phyloP scores from a whole-genome alignment of 2,113 vertebrate genomes.

The Uria aalge region DNA sequence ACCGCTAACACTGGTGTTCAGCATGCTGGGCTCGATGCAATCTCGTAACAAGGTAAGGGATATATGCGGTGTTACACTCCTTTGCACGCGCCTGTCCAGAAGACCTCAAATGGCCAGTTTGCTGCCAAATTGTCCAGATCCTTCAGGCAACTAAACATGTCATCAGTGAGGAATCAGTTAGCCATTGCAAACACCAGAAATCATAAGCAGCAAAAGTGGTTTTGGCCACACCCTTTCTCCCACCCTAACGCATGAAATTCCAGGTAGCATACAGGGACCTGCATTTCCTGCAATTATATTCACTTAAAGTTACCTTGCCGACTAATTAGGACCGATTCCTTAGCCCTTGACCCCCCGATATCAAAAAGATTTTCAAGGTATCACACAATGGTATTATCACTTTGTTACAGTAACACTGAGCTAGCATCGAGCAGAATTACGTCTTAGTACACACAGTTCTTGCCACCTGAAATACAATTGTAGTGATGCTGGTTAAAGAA shows the following conservation, averaged over 20 bases:
- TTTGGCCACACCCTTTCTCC: constrained; percentile 42
- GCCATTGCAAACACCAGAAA: neutral
- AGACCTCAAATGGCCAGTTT: neutral
- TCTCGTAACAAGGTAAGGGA: neutral
- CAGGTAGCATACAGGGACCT: neutral
- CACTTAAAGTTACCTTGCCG: neutral
- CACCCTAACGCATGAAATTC: neutral
- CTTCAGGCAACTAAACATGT: neutral
- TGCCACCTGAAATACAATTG: neutral
- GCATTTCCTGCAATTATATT: neutral
- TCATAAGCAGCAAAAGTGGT: neutral
- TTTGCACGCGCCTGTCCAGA: accelerated
- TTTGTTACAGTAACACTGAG: neutral
- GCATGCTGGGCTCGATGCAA: neutral
- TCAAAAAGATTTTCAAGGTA: neutral
- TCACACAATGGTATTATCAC: neutral
- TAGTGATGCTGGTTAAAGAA: neutral
- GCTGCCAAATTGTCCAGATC: neutral
- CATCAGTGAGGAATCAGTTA: neutral
- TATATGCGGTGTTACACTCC: neutral
- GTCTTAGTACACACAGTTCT: neutral
- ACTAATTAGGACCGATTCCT: neutral
- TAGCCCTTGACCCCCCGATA: neutral
- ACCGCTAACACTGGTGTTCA: accelerated
- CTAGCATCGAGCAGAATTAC: neutral